Base-by-base conservation (phyloP, 2,113 vertebrate species). In the Ursus arctos region DNA sequence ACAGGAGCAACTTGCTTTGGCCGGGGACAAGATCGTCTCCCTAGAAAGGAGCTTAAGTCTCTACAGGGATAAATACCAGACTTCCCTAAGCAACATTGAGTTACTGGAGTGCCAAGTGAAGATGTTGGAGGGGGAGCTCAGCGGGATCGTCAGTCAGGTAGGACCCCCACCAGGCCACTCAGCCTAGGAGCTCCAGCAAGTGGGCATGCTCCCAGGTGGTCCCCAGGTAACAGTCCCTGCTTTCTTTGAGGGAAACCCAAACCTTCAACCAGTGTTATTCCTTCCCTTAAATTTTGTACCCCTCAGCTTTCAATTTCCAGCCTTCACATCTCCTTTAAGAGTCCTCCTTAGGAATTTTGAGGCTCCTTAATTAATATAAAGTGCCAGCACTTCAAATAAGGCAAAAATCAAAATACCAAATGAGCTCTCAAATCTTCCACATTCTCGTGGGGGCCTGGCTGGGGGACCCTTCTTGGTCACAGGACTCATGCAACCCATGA, bases 41-140 rank as follows among this genome's bases (percentile, higher is more conserved):
- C 96, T 99, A n/a, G 95, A 98, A 69, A 98, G 97, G 85, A 98
- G 98, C 47, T 96, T 99, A 94, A 98, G 98, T 57, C 96, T 99
- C 80, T 98, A 98, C 97, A 97, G 97, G 95, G 98, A 98, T 96
- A 99, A 99, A 96, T 99, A 99, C 91, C 99, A 99, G 98, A 95
- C 98, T 36, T 98, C 98, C 33, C 83, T 99, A 88, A 97, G 90
- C 96, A 98, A 98, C 88, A 97, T 98, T 2, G 94, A 98, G 53
- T 96, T 99, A 84, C 98, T 99, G 81, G 98, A 99, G 93, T 96
- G 95, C 61, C 97, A 92, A 72, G 96, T 99, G 91, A 98, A 98
- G 92, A 97, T 96, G 91, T 83, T 97, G 85, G 98, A 99, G 53
- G 97, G 98, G 15, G 99, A 99, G 7, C 98, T 98, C 92, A 98